Percentiles rank a stretch among this genome's conserved stretches.
Conservation (phyloP, 1,140 invertebrate species). For the Trichonephila inaurata region DNA sequence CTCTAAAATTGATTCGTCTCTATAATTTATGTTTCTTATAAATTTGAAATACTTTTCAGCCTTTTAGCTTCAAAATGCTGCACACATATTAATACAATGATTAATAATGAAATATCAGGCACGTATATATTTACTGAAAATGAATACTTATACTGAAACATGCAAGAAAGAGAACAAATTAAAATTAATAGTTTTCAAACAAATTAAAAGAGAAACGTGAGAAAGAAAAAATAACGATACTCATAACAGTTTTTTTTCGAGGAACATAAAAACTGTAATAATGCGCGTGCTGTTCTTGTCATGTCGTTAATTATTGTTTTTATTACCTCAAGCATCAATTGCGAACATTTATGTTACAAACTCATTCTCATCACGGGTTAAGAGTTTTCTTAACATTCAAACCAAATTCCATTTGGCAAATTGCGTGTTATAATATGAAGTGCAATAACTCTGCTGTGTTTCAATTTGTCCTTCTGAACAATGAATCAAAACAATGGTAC, state of each 20-base stretch:
- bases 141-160: neutral
- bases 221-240: neutral
- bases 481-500: conserved; percentile 67
- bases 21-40: no score
- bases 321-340: conserved; percentile 29
- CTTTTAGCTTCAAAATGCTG: no score
- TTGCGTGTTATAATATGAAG: conserved; percentile 43
- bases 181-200: conserved; percentile 26
- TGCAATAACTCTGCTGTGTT: conserved; percentile 9
- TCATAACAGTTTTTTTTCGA: neutral
- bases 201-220: conserved; percentile 12
- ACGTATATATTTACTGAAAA: no score
- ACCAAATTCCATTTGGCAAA: conserved; percentile 64
- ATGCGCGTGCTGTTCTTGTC: conserved; percentile 48
- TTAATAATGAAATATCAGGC: no score
- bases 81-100: no score
- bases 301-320: conserved; percentile 70
- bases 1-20: no score
- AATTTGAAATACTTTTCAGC: no score
- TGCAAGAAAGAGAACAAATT: neutral
- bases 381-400: conserved; percentile 52
- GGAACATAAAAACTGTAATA: conserved; percentile 14
- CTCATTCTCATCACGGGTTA: conserved; percentile 38
- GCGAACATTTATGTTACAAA: conserved; percentile 36
- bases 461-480: conserved; percentile 33